These are phyloP conservation scores for Drosophila ironensis DNA, from an alignment of 1,140 invertebrate genomes.

Conservation along the genomic window DNA sequence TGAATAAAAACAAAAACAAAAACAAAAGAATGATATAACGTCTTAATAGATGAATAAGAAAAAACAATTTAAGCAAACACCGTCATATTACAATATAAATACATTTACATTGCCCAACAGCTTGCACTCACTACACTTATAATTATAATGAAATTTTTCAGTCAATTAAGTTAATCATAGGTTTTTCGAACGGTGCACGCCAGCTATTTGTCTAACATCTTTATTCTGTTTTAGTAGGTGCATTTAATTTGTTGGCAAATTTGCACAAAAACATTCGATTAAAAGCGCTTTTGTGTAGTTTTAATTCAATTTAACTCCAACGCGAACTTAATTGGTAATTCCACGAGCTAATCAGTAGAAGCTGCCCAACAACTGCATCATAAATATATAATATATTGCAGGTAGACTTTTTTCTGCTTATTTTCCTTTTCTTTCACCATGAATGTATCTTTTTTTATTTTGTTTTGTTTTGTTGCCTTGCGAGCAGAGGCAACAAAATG, in stretches of 20 bases:
- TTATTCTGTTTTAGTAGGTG: constrained; percentile 34
- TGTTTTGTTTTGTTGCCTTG: constrained; percentile 46
- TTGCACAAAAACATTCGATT: constrained; percentile 49
- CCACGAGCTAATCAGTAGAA: constrained; percentile 44
- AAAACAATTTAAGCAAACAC: too few species aligned
- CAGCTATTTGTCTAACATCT: constrained; percentile 44
- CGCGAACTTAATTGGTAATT: constrained; percentile 60
- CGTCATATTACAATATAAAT: too few species aligned
- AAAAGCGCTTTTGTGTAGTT: constrained; percentile 59
- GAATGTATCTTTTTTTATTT: too few species aligned
- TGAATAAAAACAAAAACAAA: background rate
- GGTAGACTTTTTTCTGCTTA: constrained; percentile 12
- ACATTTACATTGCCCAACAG: too few species aligned
- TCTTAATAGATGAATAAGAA: too few species aligned
- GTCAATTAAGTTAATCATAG: background rate
- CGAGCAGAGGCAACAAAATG: constrained; percentile 61
- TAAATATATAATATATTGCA: constrained; percentile 5
- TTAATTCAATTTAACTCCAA: constrained; percentile 73
- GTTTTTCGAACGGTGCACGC: constrained; percentile 3
- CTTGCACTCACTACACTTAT: too few species aligned
- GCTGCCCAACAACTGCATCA: background rate
- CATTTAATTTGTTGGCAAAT: constrained; percentile 56
- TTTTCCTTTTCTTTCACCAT: constrained; percentile 28
- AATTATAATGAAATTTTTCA: background rate
- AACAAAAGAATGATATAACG: too few species aligned